phyloP scores from a whole-genome alignment of 2,113 vertebrate species.

The Spilogale gracilis region DNA sequence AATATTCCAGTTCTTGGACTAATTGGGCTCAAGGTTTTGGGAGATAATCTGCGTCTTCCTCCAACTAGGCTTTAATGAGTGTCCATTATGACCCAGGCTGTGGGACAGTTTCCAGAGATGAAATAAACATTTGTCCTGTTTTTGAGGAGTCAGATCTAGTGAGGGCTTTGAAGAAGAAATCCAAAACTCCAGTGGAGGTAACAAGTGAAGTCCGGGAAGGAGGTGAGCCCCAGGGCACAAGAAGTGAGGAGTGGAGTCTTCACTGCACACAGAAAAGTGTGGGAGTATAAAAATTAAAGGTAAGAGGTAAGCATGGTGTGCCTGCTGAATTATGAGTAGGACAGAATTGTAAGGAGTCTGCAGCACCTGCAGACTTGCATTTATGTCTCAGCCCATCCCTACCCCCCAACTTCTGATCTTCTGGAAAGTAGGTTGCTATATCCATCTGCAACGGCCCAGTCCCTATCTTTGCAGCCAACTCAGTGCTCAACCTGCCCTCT shows the following conservation, averaged over 20 bases:
- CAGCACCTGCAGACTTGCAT: not conserved
- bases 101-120: not conserved
- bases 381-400: not conserved
- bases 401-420: not conserved
- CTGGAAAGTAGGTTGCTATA: not conserved
- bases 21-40: not conserved
- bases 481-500: not conserved
- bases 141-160: not conserved
- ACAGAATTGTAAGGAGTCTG: not conserved
- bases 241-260: too few relatives aligned
- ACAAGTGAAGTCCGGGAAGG: rapidly evolving
- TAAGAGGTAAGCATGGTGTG: too few relatives aligned
- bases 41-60: not conserved
- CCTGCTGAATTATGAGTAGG: not conserved
- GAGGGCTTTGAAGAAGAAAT: not conserved
- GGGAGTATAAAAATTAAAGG: too few relatives aligned
- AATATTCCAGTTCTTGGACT: not conserved
- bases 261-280: not conserved
- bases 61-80: not conserved
- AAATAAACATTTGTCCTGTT: not conserved
- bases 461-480: not conserved
- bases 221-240: not conserved
- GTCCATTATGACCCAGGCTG: not conserved
- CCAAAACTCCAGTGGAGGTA: too few relatives aligned
- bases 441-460: not conserved